Evolutionary conservation across 2,888 invertebrate species (phyloP).

Genomic region (Tromatobia lineatoria): DNA sequence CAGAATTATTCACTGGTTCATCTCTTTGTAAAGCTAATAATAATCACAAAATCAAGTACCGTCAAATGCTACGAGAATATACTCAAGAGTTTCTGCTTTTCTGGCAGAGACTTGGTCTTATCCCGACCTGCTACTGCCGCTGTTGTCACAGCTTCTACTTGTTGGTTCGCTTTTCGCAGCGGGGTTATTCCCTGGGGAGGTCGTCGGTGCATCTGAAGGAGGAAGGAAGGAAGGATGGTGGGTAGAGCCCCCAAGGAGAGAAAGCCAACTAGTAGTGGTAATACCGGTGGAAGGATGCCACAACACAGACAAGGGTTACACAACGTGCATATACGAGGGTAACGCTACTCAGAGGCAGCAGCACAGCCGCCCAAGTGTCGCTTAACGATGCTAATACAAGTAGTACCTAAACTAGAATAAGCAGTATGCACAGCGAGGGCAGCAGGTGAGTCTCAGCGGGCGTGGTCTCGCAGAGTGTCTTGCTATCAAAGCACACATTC

Average conservation of each 20-base stretch:
- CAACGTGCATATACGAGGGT: slow-evolving; percentile 9
- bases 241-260: slow-evolving; percentile 37
- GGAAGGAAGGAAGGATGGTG: slow-evolving; percentile 39
- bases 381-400: slow-evolving; percentile 63
- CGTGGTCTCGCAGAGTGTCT: slow-evolving; percentile 17
- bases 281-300: slow-evolving; percentile 4
- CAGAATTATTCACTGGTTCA: too few relatives aligned
- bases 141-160: slow-evolving; percentile 39
- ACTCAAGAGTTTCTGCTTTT: slow-evolving; percentile 16
- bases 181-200: slow-evolving; percentile 31
- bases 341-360: slow-evolving; percentile 20
- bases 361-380: slow-evolving; percentile 49
- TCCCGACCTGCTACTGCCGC: slow-evolving; percentile 2
- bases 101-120: neutral
- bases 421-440: slow-evolving; percentile 44
- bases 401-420: slow-evolving; percentile 53
- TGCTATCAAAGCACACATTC: slow-evolving; percentile 39
- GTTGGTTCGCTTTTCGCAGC: slow-evolving; percentile 28
- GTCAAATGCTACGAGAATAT: neutral
- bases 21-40: neutral
- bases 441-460: slow-evolving; percentile 46
- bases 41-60: slow-evolving; percentile 14
- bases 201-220: slow-evolving; percentile 11
- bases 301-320: slow-evolving; percentile 15
- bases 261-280: slow-evolving; percentile 16